These are phyloP conservation scores for Drosophila macrospina DNA, from an alignment of 2,888 invertebrate species.

Conservation along the genomic window DNA sequence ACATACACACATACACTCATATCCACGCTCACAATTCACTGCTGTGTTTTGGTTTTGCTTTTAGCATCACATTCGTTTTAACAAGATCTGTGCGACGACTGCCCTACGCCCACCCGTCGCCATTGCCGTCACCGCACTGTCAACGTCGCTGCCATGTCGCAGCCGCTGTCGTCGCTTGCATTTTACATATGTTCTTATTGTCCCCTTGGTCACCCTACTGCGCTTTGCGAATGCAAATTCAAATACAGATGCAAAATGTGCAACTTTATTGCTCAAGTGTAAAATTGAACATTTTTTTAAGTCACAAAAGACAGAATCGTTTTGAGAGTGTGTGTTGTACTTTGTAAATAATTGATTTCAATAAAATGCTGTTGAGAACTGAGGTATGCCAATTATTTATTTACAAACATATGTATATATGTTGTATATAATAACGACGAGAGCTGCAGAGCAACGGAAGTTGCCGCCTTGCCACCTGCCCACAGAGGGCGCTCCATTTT, in stretches of 20 bases:
- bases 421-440: background rate
- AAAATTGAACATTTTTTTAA: slow-evolving; percentile 42
- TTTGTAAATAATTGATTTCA: slow-evolving; percentile 48
- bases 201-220: slow-evolving; percentile 42
- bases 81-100: slow-evolving; percentile 64
- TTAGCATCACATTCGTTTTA: slow-evolving; percentile 60
- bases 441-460: slow-evolving; percentile 39
- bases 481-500: slow-evolving; percentile 60
- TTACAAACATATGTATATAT: slow-evolving; percentile 3
- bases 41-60: slow-evolving; percentile 70
- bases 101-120: slow-evolving; percentile 59
- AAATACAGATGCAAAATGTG: slow-evolving; percentile 35
- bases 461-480: slow-evolving; percentile 64
- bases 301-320: slow-evolving; percentile 38
- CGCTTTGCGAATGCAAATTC: slow-evolving; percentile 24
- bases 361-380: slow-evolving; percentile 28
- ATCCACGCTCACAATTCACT: slow-evolving; percentile 45
- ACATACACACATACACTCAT: slow-evolving; percentile 25
- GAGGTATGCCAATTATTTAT: slow-evolving; percentile 37
- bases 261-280: slow-evolving; percentile 42
- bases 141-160: slow-evolving; percentile 36
- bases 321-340: slow-evolving; percentile 23
- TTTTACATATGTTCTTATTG: slow-evolving; percentile 66
- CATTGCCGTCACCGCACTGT: slow-evolving; percentile 5
- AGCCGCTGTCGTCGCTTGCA: slow-evolving; percentile 42